These are phyloP conservation scores for Zophobas morio DNA, from an alignment of 1,140 invertebrate species.

Conservation along the genomic window DNA sequence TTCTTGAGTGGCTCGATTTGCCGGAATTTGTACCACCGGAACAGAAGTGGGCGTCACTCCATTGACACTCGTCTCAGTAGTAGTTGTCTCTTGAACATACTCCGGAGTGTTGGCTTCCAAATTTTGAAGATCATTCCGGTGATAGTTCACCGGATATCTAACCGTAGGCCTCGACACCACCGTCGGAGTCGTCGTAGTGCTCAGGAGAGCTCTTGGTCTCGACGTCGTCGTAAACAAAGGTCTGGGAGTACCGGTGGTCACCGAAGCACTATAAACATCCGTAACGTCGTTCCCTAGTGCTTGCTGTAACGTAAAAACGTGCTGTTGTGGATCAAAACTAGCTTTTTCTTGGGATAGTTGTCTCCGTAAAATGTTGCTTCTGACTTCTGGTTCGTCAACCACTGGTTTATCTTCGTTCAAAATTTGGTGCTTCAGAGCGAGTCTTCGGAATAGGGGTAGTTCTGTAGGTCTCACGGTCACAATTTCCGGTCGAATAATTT, in stretches of 20 bases:
- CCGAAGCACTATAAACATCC: slow-evolving; percentile 77
- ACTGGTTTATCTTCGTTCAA: slow-evolving; percentile 68
- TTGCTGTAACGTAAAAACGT: slow-evolving; percentile 65
- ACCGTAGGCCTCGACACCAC: slow-evolving; percentile 65
- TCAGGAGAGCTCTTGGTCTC: slow-evolving; percentile 65
- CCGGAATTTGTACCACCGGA: slow-evolving; percentile 63
- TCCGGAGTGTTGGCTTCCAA: slow-evolving; percentile 55
- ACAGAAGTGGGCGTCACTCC: slow-evolving; percentile 57
- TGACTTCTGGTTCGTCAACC: slow-evolving; percentile 68
- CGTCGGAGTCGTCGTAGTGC: slow-evolving; percentile 54
- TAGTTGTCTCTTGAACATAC: slow-evolving; percentile 57
- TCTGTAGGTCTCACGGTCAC: slow-evolving; percentile 58
- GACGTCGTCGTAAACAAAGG: slow-evolving; percentile 78
- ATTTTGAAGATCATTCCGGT: slow-evolving; percentile 56
- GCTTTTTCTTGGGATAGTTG: slow-evolving; percentile 72
- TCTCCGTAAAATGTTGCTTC: slow-evolving; percentile 71
- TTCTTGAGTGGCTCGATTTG: slow-evolving; percentile 60
- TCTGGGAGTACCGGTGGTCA: slow-evolving; percentile 72
- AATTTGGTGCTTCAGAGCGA: slow-evolving; percentile 54
- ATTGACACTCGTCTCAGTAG: slow-evolving; percentile 55
- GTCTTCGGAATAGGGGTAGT: slow-evolving; percentile 54
- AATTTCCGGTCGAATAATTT: slow-evolving; percentile 61
- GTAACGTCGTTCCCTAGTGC: slow-evolving; percentile 74
- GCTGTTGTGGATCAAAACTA: slow-evolving; percentile 68
- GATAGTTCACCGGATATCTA: slow-evolving; percentile 58